phyloP scores from a whole-genome alignment of 35 echinoderm and acorn worm species.

The Heliocidaris tuberculata region DNA sequence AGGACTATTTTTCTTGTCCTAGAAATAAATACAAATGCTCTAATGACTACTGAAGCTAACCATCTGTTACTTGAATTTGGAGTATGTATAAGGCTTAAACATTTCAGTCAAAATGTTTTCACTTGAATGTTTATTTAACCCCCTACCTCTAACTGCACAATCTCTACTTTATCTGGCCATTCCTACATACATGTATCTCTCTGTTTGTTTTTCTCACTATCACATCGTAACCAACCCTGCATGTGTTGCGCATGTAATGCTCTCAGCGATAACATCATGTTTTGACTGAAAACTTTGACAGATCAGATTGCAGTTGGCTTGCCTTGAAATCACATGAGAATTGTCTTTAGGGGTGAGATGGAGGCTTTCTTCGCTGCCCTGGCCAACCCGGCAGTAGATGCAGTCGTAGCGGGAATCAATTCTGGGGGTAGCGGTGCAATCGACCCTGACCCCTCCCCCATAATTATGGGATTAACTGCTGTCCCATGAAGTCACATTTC shows the following conservation, averaged over 20 bases:
- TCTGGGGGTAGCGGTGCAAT: too few species aligned
- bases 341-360: neutral
- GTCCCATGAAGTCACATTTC: neutral
- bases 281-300: neutral
- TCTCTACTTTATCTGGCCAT: neutral
- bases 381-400: neutral
- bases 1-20: too few species aligned
- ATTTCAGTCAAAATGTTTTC: neutral
- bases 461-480: neutral
- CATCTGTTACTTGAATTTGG: too few species aligned
- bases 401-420: neutral
- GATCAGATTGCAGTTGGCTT: neutral
- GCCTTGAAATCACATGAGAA: conserved; percentile 4
- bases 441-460: neutral
- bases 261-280: neutral
- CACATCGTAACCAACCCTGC: neutral
- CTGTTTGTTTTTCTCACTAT: neutral
- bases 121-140: neutral
- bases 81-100: neutral
- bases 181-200: neutral
- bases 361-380: neutral
- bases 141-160: neutral
- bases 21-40: too few species aligned
- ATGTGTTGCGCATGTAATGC: neutral
- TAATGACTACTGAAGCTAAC: too few species aligned